phyloP scores from a whole-genome alignment of 1,140 invertebrate species.

The Drosophila watanabei region DNA sequence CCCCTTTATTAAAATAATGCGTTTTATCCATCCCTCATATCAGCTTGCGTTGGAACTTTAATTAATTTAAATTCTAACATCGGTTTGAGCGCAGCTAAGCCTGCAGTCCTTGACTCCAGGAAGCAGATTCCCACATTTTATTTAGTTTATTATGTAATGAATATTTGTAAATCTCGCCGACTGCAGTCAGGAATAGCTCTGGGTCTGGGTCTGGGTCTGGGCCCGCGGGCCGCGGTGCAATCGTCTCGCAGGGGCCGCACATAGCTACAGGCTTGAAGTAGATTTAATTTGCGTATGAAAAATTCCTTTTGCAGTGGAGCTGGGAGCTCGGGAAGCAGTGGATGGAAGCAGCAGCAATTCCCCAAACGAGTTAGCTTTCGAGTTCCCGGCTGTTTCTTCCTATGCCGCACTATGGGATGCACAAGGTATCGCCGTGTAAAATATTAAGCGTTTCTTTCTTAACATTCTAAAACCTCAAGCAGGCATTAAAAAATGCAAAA shows the following conservation, averaged over 20 bases:
- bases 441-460: neutral
- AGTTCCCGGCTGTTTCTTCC: conserved; percentile 23
- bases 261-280: conserved; percentile 62
- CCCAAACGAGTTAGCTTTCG: conserved; percentile 69
- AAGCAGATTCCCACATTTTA: conserved; percentile 52
- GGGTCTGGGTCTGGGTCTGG: neutral
- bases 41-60: neutral
- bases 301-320: conserved; percentile 63
- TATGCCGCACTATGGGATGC: neutral
- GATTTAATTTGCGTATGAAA: conserved; percentile 84
- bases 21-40: neutral
- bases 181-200: conserved; percentile 5
- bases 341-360: conserved; percentile 60
- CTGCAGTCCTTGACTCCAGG: conserved; percentile 14
- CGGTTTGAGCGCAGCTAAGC: conserved; percentile 10
- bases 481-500: no score
- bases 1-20: neutral
- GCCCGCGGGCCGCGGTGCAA: conserved; percentile 11
- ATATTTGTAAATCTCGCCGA: conserved; percentile 70
- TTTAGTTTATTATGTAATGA: conserved; percentile 82
- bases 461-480: no score
- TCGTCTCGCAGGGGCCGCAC: conserved; percentile 19
- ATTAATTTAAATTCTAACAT: conserved; percentile 6
- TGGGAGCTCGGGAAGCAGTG: conserved; percentile 2
- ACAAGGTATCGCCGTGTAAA: neutral